A percentile compares a stretch with the other conserved stretches of the same genome.
These are phyloP conservation scores for Nasonia vitripennis DNA, from an alignment of 1,140 invertebrate species.

Conservation along the genomic window DNA sequence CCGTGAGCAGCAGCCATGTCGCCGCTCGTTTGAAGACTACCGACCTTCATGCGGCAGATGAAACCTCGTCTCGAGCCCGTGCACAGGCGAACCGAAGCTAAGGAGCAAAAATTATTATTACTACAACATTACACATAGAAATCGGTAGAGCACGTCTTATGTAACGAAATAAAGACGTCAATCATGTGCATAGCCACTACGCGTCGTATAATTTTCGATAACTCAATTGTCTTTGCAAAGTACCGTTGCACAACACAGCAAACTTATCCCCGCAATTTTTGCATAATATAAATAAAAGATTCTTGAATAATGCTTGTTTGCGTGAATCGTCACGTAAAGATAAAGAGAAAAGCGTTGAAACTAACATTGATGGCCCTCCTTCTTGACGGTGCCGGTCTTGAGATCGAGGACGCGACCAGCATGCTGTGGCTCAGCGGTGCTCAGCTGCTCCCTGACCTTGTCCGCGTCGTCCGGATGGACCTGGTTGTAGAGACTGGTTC, in stretches of 20 bases:
- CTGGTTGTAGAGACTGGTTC: constrained; percentile 94
- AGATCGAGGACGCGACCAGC: constrained; percentile 96
- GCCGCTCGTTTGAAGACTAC: constrained; percentile 85
- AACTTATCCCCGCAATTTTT: too few species aligned
- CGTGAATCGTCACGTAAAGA: background rate
- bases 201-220: too few species aligned
- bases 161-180: too few species aligned
- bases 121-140: background rate
- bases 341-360: constrained; percentile 46
- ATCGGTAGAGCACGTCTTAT: too few species aligned
- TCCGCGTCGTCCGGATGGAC: constrained; percentile 99
- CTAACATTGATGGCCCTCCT: constrained; percentile 97
- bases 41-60: constrained; percentile 99
- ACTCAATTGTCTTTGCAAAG: too few species aligned
- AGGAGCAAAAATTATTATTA: constrained; percentile 53
- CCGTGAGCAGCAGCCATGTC: constrained; percentile 86
- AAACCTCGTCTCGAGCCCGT: constrained; percentile 99
- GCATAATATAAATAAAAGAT: too few species aligned
- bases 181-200: too few species aligned
- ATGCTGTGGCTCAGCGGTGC: constrained; percentile 97
- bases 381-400: constrained; percentile 99
- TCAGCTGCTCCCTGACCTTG: constrained; percentile 98
- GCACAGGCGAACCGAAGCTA: constrained; percentile 96
- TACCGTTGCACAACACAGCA: too few species aligned
- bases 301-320: background rate